These are phyloP conservation scores for Takifugu flavidus DNA, from an alignment of 2,113 vertebrate species.

Conservation along the genomic window DNA sequence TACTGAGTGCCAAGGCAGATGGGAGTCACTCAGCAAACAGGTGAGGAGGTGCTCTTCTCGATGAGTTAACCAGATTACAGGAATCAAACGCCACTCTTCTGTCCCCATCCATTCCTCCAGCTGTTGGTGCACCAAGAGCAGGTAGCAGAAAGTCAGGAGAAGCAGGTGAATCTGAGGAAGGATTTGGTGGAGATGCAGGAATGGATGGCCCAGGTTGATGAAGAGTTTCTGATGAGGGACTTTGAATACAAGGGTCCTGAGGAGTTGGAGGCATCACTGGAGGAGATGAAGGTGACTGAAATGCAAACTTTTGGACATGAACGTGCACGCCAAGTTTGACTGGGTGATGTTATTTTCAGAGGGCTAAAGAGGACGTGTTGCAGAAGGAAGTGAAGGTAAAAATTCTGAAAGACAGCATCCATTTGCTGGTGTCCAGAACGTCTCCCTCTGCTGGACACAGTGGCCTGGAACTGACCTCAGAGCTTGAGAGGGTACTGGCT, in stretches of 20 bases:
- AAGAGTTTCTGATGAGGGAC: slow-evolving; percentile 94
- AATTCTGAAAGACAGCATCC: slow-evolving; percentile 96
- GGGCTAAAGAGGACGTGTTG: slow-evolving; percentile 94
- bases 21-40: slow-evolving; percentile 86
- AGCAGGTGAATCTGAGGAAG: slow-evolving; percentile 89
- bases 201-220: slow-evolving; percentile 95
- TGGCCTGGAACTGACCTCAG: slow-evolving; percentile 80
- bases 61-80: neutral
- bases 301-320: neutral
- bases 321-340: neutral
- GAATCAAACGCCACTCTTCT: neutral
- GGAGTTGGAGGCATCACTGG: slow-evolving; percentile 87
- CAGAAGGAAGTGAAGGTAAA: slow-evolving; percentile 98
- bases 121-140: slow-evolving; percentile 82
- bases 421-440: slow-evolving; percentile 78
- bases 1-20: slow-evolving; percentile 74
- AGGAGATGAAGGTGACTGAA: slow-evolving; percentile 91
- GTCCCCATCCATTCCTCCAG: slow-evolving; percentile 54
- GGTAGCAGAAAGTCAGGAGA: slow-evolving; percentile 87
- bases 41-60: slow-evolving; percentile 60
- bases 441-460: slow-evolving; percentile 72
- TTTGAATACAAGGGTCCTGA: slow-evolving; percentile 96
- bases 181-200: slow-evolving; percentile 98
- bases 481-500: slow-evolving; percentile 83
- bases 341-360: slow-evolving; percentile 66